These are phyloP conservation scores for Fragum fragum DNA, from an alignment of 2,888 invertebrate genomes.

Conservation along the genomic window DNA sequence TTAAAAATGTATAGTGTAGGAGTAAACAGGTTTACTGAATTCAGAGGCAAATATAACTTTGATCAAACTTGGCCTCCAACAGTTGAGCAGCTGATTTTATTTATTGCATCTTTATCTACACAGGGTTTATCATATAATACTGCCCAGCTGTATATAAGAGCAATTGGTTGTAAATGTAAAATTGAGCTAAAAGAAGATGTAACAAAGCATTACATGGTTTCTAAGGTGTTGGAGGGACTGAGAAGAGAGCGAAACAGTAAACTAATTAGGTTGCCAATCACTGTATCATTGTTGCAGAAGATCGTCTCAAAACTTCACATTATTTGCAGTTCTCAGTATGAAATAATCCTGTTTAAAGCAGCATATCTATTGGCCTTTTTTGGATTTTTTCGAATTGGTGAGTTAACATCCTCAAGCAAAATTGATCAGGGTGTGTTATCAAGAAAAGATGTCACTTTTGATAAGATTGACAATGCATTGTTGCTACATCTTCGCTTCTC, in stretches of 20 bases:
- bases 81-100: too few relatives aligned
- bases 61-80: too few relatives aligned
- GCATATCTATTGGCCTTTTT: slow-evolving; percentile 47
- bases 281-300: background rate
- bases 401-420: slow-evolving; percentile 44
- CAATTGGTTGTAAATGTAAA: slow-evolving; percentile 23
- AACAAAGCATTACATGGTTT: background rate
- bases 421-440: slow-evolving; percentile 37
- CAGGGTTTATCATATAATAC: background rate
- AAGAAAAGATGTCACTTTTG: too few relatives aligned
- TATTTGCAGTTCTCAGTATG: slow-evolving; percentile 38
- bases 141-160: slow-evolving; percentile 1
- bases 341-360: slow-evolving; percentile 34
- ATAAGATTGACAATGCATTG: too few relatives aligned
- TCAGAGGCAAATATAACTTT: too few relatives aligned
- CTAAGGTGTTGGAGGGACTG: slow-evolving; percentile 3
- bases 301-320: slow-evolving; percentile 1
- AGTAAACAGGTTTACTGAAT: too few relatives aligned
- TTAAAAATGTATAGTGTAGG: too few relatives aligned
- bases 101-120: too few relatives aligned
- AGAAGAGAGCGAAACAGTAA: too few relatives aligned
- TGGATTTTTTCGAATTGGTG: slow-evolving; percentile 43
- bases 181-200: background rate
- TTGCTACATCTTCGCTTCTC: too few relatives aligned
- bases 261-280: too few relatives aligned